Base-by-base conservation (phyloP, 2,888 invertebrate genomes). In the Diarsia mendica region DNA sequence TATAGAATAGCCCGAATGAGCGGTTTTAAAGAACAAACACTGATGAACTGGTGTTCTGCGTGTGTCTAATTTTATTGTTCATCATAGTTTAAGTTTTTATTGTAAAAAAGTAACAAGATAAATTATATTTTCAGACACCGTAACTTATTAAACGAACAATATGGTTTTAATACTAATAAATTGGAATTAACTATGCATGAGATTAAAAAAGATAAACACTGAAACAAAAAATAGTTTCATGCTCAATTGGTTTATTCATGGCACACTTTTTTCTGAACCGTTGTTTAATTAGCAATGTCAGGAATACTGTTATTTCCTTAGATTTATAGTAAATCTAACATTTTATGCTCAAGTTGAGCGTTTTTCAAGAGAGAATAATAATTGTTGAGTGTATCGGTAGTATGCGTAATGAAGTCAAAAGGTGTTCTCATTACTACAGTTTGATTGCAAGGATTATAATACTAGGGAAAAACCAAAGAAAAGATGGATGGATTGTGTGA, bases 181-280 rank as follows among this genome's bases (percentile, higher is more conserved):
- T 79, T 80, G 33, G 44, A 49, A 79, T 80, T 74, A 80, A 80
- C 55, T 75, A 84, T 80, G 80, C 82, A 80, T 84, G 80, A 80
- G 69, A 81, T 80, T 75, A 71, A 80, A 80, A 73, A 75, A 80
- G 44, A 67, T 80, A 67, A 80, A 67, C 39, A 51, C 65, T 61
- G 55, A 67, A 66, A 67, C 53, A 82, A 80, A 74, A 82, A 75
- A 80, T 71, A 13, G 67, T 84, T 82, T 75, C 70, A 82, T 55
- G 82, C 80, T 82, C 75, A 84, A 82, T 84, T 68, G 70, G 28
- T 80, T 84, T 82, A 82, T 82, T 84, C 80, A 82, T 82, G 81
- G 70, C 66, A 44, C 60, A 58, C 39, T 83, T 82, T 75, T 81
- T 82, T 64, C 28, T 28, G 48, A 66, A 51, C 64, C 51, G 51